Evolutionary conservation across 2,113 vertebrate genomes (phyloP).

Genomic region (Semnopithecus entellus): DNA sequence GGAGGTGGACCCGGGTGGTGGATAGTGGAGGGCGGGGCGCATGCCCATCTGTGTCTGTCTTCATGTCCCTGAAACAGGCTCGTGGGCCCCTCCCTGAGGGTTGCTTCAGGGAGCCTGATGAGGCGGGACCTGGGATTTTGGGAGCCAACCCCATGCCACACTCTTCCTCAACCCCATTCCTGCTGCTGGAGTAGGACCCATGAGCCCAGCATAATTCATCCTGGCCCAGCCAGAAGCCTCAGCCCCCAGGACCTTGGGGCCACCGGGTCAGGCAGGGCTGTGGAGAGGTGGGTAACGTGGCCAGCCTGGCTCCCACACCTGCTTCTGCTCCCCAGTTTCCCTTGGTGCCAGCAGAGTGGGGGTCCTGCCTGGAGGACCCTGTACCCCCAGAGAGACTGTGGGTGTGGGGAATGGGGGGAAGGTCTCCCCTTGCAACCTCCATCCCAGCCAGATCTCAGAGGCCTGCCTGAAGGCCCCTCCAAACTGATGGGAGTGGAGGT

Average conservation of each 20-base stretch:
- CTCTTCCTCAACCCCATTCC: not conserved
- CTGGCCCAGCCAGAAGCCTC: not conserved
- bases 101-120: not conserved
- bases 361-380: not conserved
- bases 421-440: too few species aligned
- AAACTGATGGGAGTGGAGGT: not conserved
- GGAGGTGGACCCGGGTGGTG: not conserved
- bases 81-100: too few species aligned
- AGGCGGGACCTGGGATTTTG: not conserved
- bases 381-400: not conserved
- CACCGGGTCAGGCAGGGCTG: not conserved
- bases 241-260: too few species aligned
- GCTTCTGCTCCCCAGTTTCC: not conserved
- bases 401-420: rapidly evolving
- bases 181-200: not conserved
- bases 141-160: not conserved
- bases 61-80: not conserved
- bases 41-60: not conserved
- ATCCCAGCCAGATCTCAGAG: not conserved
- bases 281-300: too few species aligned
- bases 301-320: not conserved
- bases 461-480: not conserved
- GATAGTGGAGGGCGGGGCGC: not conserved
- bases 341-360: not conserved
- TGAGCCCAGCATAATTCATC: not conserved